Percentiles rank a stretch among this genome's conserved stretches.
Evolutionary conservation across 2,888 invertebrate species (phyloP).

Genomic region (Dolichopus griseipennis): DNA sequence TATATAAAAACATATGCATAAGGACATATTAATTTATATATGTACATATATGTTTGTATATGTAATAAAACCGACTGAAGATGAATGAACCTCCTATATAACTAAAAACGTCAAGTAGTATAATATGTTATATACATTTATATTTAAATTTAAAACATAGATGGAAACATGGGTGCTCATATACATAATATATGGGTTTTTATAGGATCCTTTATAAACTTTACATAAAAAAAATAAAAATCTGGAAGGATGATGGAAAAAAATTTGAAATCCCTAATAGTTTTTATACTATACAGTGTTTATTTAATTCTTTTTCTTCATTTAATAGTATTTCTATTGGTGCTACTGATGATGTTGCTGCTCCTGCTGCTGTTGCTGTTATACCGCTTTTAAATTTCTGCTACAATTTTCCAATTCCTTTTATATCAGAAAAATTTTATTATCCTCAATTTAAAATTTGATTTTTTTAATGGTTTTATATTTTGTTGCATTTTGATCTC

Average conservation of each 20-base stretch:
- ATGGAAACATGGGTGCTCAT: background rate
- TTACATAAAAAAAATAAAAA: background rate
- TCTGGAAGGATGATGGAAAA: background rate
- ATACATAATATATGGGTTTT: background rate
- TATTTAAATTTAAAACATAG: background rate
- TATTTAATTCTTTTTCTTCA: background rate
- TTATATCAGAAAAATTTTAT: no score
- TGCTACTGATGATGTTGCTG: no score
- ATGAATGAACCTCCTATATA: constrained; percentile 3
- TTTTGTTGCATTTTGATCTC: no score
- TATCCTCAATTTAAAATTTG: no score
- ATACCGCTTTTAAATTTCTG: no score
- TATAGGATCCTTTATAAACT: background rate
- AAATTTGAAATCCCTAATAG: background rate
- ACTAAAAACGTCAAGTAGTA: background rate
- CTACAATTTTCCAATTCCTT: no score
- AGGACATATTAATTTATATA: no score
- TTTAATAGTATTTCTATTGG: no score
- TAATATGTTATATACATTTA: background rate
- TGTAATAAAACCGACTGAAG: background rate
- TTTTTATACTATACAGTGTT: background rate
- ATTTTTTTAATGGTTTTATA: no score
- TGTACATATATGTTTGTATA: no score
- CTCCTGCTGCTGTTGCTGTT: no score
- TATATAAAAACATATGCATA: background rate